Evolutionary conservation across 2,888 invertebrate species (phyloP).

Genomic region (Sarcophaga subvicina): DNA sequence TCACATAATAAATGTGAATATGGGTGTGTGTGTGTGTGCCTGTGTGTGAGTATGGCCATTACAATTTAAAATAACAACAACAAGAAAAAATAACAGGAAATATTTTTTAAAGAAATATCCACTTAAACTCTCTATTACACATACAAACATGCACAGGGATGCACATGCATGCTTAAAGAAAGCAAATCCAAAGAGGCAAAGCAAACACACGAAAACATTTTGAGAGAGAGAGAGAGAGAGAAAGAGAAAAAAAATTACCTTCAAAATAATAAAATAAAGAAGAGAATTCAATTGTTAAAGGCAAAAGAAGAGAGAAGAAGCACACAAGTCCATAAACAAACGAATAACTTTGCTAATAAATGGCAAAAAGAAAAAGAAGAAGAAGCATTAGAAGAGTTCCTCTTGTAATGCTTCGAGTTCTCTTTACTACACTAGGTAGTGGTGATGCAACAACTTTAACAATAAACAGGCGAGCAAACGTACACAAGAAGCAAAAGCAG

Average conservation of each 20-base stretch:
- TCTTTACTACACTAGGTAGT: neutral
- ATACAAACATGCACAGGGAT: constrained; percentile 11
- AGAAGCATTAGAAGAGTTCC: constrained; percentile 25
- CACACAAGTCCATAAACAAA: neutral
- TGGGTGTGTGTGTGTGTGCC: too few relatives aligned
- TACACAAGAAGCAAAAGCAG: too few relatives aligned
- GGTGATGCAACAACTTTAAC: neutral
- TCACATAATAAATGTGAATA: constrained; percentile 58
- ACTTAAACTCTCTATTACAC: constrained; percentile 10
- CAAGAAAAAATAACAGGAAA: constrained; percentile 16
- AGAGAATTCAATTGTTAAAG: constrained; percentile 15
- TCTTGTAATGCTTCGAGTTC: neutral
- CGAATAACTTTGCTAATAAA: neutral
- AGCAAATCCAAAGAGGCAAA: neutral
- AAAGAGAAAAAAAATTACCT: too few relatives aligned
- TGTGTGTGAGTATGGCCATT: constrained; percentile 52
- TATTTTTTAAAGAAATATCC: constrained; percentile 22
- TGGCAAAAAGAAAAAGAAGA: constrained; percentile 18
- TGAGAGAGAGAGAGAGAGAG: too few relatives aligned
- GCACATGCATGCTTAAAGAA: neutral
- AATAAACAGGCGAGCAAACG: neutral
- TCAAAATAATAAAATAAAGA: neutral
- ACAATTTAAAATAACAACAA: constrained; percentile 68
- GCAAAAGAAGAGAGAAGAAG: neutral
- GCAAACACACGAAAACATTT: neutral